Evolutionary conservation across 2,113 vertebrate genomes (phyloP).

Genomic region (Helogale parvula): DNA sequence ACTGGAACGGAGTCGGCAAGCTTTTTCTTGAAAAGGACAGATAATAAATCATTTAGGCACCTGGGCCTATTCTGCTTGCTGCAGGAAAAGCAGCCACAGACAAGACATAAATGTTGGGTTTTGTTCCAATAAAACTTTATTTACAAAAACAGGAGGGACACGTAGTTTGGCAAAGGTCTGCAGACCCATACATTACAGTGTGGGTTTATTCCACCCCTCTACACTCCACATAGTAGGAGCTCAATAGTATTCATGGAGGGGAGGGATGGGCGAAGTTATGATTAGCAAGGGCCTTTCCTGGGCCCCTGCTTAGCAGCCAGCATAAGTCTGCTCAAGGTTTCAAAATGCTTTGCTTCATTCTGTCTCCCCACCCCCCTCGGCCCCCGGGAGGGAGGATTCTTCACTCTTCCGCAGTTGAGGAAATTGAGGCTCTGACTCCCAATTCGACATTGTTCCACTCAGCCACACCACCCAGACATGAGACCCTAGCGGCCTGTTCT

Average conservation of each 20-base stretch:
- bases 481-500: background rate
- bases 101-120: background rate
- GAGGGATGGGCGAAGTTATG: too few relatives aligned
- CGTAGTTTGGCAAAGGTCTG: too few relatives aligned
- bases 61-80: background rate
- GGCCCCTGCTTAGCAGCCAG: background rate
- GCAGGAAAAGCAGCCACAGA: background rate
- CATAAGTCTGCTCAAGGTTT: rapidly evolving
- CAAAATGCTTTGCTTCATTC: background rate
- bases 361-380: background rate
- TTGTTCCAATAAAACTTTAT: slow-evolving; percentile 51
- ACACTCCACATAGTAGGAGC: background rate
- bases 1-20: background rate
- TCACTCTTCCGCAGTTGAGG: background rate
- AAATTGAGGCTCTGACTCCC: background rate
- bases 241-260: background rate
- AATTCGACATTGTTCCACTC: background rate
- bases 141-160: background rate
- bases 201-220: background rate
- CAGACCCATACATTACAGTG: background rate
- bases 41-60: background rate
- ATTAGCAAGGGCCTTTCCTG: background rate
- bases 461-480: background rate
- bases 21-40: background rate
- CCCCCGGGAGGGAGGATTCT: background rate